Percentiles rank a stretch among this genome's conserved stretches.
Conservation (phyloP, 2,797 vertebrate species). For the Moxostoma hubbsi region DNA sequence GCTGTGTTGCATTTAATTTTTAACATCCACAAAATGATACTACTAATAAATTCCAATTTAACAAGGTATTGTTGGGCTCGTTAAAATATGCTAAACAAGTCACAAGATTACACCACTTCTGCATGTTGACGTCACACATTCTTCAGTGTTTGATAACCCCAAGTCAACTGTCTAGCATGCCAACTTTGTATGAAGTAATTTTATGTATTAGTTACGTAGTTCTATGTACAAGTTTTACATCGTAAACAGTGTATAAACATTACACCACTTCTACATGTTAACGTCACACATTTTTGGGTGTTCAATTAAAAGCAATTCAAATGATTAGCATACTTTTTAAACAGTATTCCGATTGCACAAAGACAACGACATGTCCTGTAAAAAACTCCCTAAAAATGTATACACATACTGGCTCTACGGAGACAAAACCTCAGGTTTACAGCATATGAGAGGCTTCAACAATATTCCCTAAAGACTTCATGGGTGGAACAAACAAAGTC, state of each 20-base stretch:
- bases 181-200: too few relatives aligned
- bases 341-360: too few relatives aligned
- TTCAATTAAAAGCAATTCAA: not conserved
- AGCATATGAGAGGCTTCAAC: not conserved
- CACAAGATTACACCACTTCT: not conserved
- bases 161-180: not conserved
- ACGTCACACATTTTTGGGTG: too few relatives aligned
- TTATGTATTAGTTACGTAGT: too few relatives aligned
- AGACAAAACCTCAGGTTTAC: constrained; percentile 5
- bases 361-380: too few relatives aligned
- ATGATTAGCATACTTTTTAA: too few relatives aligned
- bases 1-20: not conserved
- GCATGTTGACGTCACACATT: not conserved
- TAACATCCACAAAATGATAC: not conserved
- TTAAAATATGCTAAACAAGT: not conserved
- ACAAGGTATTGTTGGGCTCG: not conserved
- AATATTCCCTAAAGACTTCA: not conserved
- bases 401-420: not conserved
- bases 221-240: too few relatives aligned
- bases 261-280: too few relatives aligned
- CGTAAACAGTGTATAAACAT: too few relatives aligned
- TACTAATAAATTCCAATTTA: not conserved
- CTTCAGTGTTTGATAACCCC: not conserved
- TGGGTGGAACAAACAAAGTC: not conserved
- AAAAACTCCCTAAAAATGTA: too few relatives aligned